Conservation (phyloP, 2,797 vertebrate genomes). For the Iguana delicatissima region DNA sequence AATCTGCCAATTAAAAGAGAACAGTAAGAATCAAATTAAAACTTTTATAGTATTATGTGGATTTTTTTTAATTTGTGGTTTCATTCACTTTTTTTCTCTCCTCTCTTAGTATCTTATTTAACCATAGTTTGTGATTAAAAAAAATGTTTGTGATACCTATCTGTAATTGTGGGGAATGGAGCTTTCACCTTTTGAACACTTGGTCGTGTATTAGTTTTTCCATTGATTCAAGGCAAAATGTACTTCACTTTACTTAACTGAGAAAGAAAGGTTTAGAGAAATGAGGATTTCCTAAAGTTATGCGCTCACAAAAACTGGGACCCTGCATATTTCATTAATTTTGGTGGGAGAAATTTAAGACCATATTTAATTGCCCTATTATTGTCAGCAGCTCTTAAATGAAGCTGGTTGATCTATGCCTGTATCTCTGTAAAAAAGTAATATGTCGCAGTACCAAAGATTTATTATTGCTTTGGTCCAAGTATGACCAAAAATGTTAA, state of each 20-base stretch:
- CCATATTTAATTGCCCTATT: not conserved
- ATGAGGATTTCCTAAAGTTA: not conserved
- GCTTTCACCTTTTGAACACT: not conserved
- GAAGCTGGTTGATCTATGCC: not conserved
- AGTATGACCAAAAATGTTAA: not conserved
- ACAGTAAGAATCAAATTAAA: constrained; percentile 35
- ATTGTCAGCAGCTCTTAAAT: too few species aligned
- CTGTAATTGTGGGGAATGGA: not conserved
- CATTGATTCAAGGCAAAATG: not conserved
- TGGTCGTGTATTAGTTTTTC: not conserved
- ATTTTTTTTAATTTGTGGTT: constrained; percentile 30
- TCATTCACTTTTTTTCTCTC: constrained; percentile 30
- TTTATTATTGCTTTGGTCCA: not conserved
- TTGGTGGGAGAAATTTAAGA: not conserved
- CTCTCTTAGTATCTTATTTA: constrained; percentile 34
- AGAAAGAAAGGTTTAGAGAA: not conserved
- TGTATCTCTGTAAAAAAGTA: not conserved
- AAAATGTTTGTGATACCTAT: constrained; percentile 10
- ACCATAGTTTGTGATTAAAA: not conserved
- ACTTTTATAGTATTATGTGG: constrained; percentile 45
- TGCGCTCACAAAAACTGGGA: not conserved
- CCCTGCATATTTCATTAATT: not conserved
- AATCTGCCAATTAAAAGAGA: constrained; percentile 52
- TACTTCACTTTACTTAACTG: not conserved
- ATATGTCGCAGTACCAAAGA: not conserved